Conservation (phyloP, 2,888 invertebrate genomes). For the Lingula anatina region DNA sequence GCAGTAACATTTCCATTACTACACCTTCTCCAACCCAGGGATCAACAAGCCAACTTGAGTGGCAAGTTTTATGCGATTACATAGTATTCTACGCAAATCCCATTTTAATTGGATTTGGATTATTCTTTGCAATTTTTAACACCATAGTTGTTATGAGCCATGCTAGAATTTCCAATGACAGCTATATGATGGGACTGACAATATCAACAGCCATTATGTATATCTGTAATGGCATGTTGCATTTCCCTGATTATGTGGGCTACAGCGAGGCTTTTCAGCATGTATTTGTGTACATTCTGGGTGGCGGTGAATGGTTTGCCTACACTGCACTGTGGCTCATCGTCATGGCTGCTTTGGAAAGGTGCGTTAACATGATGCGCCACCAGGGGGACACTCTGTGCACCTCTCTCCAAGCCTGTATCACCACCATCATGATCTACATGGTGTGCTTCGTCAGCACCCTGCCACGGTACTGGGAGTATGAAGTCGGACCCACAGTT, state of each 20-base stretch:
- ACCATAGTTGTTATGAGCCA: slow-evolving; percentile 35
- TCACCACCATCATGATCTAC: slow-evolving; percentile 36
- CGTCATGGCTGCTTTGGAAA: slow-evolving; percentile 39
- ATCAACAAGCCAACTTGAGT: neutral
- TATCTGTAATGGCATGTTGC: slow-evolving; percentile 21
- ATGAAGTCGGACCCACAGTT: slow-evolving; percentile 20
- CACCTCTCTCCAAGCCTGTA: slow-evolving; percentile 32
- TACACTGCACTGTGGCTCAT: slow-evolving; percentile 44
- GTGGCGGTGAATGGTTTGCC: slow-evolving; percentile 42
- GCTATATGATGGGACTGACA: slow-evolving; percentile 38
- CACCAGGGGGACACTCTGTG: slow-evolving; percentile 29
- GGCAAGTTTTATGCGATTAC: neutral
- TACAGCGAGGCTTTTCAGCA: slow-evolving; percentile 24
- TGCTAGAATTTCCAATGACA: slow-evolving; percentile 34
- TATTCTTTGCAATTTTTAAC: slow-evolving; percentile 35
- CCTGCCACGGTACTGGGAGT: slow-evolving; percentile 46
- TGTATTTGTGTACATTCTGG: slow-evolving; percentile 33
- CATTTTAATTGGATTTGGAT: slow-evolving; percentile 29
- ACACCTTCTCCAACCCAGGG: neutral
- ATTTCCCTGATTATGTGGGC: slow-evolving; percentile 36
- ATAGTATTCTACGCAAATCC: slow-evolving; percentile 30
- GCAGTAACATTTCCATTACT: too few relatives aligned
- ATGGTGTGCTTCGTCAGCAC: slow-evolving; percentile 40
- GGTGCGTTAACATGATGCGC: slow-evolving; percentile 32
- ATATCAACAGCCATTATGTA: slow-evolving; percentile 28